Evolutionary conservation across 2,888 invertebrate genomes (phyloP).

Genomic region (Leucania comma): DNA sequence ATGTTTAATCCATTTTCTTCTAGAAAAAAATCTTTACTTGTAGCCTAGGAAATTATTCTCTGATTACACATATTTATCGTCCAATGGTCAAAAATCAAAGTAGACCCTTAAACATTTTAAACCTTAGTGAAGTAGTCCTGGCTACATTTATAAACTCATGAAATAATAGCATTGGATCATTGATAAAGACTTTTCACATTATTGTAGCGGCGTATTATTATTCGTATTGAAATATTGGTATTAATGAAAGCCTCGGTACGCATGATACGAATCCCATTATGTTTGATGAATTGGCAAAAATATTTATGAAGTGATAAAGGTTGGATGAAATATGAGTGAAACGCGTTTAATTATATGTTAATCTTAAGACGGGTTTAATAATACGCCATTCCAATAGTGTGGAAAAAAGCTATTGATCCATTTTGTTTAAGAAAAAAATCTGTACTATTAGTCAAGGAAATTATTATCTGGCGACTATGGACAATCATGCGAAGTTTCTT

Average conservation of each 20-base stretch:
- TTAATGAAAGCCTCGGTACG: not conserved
- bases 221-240: conserved; percentile 2
- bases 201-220: conserved; percentile 40
- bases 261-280: not conserved
- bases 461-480: too few species aligned
- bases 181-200: conserved; percentile 17
- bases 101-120: too few species aligned
- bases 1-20: not conserved
- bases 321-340: conserved; percentile 2
- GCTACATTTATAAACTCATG: conserved; percentile 28
- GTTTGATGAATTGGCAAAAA: not conserved
- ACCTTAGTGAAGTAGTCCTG: conserved; percentile 11
- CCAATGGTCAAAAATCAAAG: too few species aligned
- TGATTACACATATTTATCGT: too few species aligned
- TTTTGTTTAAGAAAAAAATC: too few species aligned
- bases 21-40: not conserved
- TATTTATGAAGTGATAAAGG: not conserved
- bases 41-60: not conserved
- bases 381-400: conserved; percentile 21
- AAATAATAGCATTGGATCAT: conserved; percentile 19
- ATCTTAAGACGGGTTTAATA: conserved; percentile 6
- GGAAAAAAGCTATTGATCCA: too few species aligned
- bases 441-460: too few species aligned
- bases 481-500: conserved; percentile 16
- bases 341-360: not conserved